Evolutionary conservation across 2,113 vertebrate species (phyloP).

Genomic region (Montifringilla adamsi): DNA sequence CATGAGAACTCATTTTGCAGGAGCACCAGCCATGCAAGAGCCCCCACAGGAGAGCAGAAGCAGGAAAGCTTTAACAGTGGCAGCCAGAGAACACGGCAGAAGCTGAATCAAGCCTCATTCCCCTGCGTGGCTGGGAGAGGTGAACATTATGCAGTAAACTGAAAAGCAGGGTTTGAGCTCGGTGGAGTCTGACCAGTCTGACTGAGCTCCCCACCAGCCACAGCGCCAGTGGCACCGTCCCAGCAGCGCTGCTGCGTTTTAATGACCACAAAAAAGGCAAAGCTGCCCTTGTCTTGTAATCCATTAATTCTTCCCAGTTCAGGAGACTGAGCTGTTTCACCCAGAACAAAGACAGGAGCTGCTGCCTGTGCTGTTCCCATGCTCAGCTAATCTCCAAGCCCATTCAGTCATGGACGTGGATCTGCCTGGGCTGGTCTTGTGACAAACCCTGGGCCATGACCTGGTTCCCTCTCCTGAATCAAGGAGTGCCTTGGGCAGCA

Average conservation of each 20-base stretch:
- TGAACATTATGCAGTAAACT: fast-evolving
- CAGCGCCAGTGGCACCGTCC: fast-evolving
- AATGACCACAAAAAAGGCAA: neutral
- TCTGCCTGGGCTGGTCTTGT: neutral
- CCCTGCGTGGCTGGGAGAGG: neutral
- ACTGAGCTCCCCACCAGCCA: neutral
- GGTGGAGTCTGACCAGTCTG: neutral
- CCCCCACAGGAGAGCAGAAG: neutral
- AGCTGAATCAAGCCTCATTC: neutral
- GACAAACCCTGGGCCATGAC: neutral
- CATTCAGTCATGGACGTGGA: neutral
- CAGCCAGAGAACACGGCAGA: neutral
- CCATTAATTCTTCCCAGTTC: neutral
- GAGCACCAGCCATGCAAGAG: neutral
- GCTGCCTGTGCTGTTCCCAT: neutral
- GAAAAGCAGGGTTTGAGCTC: neutral
- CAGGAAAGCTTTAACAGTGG: fast-evolving
- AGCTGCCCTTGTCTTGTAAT: neutral
- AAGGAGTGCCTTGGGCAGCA: neutral
- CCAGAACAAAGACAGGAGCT: neutral
- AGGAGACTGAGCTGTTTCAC: neutral
- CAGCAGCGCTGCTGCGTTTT: neutral
- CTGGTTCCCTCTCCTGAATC: neutral
- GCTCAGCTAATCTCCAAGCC: neutral
- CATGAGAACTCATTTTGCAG: neutral